Conservation (phyloP, 2,888 invertebrate genomes). For the Acleris laterana region DNA sequence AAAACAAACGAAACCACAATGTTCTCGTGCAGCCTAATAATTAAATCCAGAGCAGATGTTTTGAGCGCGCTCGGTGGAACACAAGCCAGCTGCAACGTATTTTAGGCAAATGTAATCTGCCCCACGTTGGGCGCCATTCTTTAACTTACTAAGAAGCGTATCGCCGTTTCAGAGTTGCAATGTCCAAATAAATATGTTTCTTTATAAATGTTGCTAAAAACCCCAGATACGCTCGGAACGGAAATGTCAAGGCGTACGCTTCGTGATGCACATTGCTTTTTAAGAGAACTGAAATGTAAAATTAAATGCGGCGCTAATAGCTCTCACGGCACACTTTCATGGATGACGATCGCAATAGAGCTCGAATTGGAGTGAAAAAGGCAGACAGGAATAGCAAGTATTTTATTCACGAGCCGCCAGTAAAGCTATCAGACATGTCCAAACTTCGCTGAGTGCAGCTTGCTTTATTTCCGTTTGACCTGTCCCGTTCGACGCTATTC, state of each 20-base stretch:
- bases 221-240: not conserved
- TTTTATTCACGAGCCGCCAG: conserved; percentile 76
- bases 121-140: conserved; percentile 54
- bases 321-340: conserved; percentile 24
- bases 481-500: conserved; percentile 77
- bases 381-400: conserved; percentile 63
- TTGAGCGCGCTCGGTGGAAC: conserved; percentile 44
- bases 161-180: conserved; percentile 8
- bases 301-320: conserved; percentile 24
- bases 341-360: conserved; percentile 50
- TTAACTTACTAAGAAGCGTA: conserved; percentile 35
- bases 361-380: conserved; percentile 53
- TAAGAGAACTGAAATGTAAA: conserved; percentile 6
- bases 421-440: conserved; percentile 77
- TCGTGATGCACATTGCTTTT: not conserved
- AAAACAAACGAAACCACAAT: conserved; percentile 1
- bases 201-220: conserved; percentile 4
- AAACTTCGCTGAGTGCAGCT: conserved; percentile 77
- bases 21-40: conserved; percentile 32
- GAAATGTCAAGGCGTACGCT: conserved; percentile 3
- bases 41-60: conserved; percentile 34
- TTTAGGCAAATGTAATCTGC: conserved; percentile 50
- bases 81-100: conserved; percentile 51
- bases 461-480: conserved; percentile 82
- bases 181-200: conserved; percentile 14